Percentiles rank a stretch among this genome's conserved stretches.
Evolutionary conservation across 2,797 vertebrate species (phyloP).

Genomic region (Crenuchus spilurus): DNA sequence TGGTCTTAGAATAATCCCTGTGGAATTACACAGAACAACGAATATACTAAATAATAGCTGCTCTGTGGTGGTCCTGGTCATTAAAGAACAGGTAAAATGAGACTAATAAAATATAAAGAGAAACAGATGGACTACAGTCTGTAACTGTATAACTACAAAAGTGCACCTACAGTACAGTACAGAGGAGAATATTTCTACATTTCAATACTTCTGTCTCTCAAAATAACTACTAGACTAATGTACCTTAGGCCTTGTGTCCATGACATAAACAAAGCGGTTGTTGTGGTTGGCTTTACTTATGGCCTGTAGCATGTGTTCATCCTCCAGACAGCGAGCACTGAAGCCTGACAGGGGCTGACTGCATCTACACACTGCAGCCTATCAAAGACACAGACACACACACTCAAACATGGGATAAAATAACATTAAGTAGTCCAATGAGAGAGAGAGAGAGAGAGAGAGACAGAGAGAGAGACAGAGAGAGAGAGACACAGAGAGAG

Average conservation of each 20-base stretch:
- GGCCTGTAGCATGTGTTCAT: conserved; percentile 94
- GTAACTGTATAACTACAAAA: too few relatives aligned
- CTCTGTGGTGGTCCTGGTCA: too few relatives aligned
- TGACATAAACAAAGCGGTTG: conserved; percentile 91
- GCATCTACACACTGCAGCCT: conserved; percentile 96
- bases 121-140: too few relatives aligned
- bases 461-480: background rate
- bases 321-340: conserved; percentile 95
- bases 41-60: too few relatives aligned
- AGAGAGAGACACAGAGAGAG: background rate
- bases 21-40: too few relatives aligned
- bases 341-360: conserved; percentile 97
- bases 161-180: too few relatives aligned
- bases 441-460: background rate
- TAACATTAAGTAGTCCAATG: too few relatives aligned
- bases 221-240: background rate
- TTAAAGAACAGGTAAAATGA: too few relatives aligned
- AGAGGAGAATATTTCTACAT: too few relatives aligned
- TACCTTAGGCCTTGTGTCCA: conserved; percentile 97
- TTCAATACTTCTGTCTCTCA: too few relatives aligned
- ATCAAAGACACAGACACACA: conserved; percentile 29
- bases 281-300: conserved; percentile 95
- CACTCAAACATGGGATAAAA: background rate
- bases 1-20: too few relatives aligned
- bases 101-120: too few relatives aligned